A percentile compares a stretch with the other conserved stretches of the same genome.
These are phyloP conservation scores for Spinibarbus caldwelli DNA, from an alignment of 2,797 vertebrate species.

Conservation along the genomic window DNA sequence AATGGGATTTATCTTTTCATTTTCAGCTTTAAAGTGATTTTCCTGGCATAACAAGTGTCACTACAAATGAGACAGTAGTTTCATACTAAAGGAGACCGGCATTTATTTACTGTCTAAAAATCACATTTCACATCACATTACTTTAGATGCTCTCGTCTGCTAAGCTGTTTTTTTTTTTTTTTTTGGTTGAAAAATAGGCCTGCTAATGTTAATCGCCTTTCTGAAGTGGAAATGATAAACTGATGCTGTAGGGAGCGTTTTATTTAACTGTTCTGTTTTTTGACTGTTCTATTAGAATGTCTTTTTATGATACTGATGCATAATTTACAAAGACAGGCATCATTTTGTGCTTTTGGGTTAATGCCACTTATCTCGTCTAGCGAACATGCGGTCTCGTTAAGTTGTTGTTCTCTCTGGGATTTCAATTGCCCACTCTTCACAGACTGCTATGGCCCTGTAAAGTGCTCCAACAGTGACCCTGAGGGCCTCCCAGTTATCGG, in stretches of 20 bases:
- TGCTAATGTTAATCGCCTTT: conserved; percentile 47
- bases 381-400: conserved; percentile 28
- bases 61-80: conserved; percentile 25
- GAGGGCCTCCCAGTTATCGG: neutral
- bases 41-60: conserved; percentile 34
- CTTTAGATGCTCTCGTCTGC: conserved; percentile 11
- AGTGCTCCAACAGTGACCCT: conserved; percentile 26
- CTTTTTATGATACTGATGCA: conserved; percentile 51
- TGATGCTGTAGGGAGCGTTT: conserved; percentile 13
- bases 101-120: conserved; percentile 25
- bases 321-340: conserved; percentile 56
- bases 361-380: conserved; percentile 50
- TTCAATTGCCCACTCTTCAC: conserved; percentile 29
- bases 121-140: conserved; percentile 11
- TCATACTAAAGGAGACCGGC: conserved; percentile 7
- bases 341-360: conserved; percentile 56
- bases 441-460: conserved; percentile 8
- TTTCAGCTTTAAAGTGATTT: conserved; percentile 43
- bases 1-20: conserved; percentile 36
- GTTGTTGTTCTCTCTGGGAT: conserved; percentile 41
- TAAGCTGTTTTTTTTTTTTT: no score
- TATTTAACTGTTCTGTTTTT: conserved; percentile 15
- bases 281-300: conserved; percentile 35
- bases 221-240: conserved; percentile 39
- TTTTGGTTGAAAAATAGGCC: conserved; percentile 26